phyloP scores from a whole-genome alignment of 2,888 invertebrate genomes.

The Petrolisthes cinctipes region DNA sequence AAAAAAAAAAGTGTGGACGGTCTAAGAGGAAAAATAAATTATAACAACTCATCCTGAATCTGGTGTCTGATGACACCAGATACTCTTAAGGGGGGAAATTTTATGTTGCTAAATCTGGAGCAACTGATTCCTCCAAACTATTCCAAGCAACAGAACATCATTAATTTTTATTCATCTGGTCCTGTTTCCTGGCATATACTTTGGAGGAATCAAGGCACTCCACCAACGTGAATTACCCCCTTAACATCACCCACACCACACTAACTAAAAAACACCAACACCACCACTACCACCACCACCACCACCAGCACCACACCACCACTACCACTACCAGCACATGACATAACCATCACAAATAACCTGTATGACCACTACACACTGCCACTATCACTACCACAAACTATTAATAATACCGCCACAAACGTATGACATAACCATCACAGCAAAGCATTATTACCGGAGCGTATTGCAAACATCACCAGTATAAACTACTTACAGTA shows the following conservation, averaged over 20 bases:
- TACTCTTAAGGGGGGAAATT: too few species aligned
- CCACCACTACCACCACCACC: background rate
- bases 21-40: too few species aligned
- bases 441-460: background rate
- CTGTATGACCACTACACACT: background rate
- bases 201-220: too few species aligned
- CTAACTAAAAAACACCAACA: background rate
- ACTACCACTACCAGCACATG: background rate
- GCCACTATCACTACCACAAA: background rate
- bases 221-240: slow-evolving; percentile 3
- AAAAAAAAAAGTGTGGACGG: too few species aligned
- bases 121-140: too few species aligned
- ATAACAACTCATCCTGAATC: too few species aligned
- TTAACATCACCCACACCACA: slow-evolving; percentile 18
- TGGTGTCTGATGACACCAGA: too few species aligned
- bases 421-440: background rate
- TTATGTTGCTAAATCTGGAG: too few species aligned
- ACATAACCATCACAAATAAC: background rate
- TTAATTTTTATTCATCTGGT: too few species aligned
- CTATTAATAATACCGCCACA: background rate
- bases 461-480: background rate
- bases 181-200: too few species aligned
- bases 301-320: background rate
- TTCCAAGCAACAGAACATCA: too few species aligned
- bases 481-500: background rate